A percentile compares a stretch with the other conserved stretches of the same genome.
Evolutionary conservation across 2,113 vertebrate species (phyloP).

Genomic region (Benitochromis conjunctus): DNA sequence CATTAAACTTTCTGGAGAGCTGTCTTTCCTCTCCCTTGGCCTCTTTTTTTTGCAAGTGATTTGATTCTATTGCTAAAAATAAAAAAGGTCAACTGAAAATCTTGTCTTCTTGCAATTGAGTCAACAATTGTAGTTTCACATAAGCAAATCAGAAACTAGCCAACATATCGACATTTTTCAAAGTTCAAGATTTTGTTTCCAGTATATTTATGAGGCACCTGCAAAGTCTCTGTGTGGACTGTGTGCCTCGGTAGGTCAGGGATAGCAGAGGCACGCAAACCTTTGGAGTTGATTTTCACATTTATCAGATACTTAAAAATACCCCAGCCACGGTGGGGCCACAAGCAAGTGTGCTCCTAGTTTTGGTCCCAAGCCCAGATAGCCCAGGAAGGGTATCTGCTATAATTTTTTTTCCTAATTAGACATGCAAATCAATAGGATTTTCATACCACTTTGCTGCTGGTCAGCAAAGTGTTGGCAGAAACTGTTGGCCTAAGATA

Average conservation of each 20-base stretch:
- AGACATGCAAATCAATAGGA: background rate
- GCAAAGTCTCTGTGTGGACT: background rate
- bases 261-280: background rate
- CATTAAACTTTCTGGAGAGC: background rate
- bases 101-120: background rate
- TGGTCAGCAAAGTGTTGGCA: background rate
- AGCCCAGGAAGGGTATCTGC: background rate
- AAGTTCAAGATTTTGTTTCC: background rate
- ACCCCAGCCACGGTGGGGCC: background rate
- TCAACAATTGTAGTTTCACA: background rate
- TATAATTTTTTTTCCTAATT: background rate
- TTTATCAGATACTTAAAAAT: background rate
- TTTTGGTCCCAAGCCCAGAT: background rate
- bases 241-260: background rate
- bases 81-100: background rate
- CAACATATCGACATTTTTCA: background rate
- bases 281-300: background rate
- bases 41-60: background rate
- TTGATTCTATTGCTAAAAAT: background rate
- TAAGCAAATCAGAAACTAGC: background rate
- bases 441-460: background rate
- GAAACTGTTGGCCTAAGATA: background rate
- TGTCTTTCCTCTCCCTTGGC: background rate
- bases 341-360: background rate
- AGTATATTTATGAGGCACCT: background rate